These are phyloP conservation scores for Drepanosiphum platanoidis DNA, from an alignment of 2,888 invertebrate species.

Conservation along the genomic window DNA sequence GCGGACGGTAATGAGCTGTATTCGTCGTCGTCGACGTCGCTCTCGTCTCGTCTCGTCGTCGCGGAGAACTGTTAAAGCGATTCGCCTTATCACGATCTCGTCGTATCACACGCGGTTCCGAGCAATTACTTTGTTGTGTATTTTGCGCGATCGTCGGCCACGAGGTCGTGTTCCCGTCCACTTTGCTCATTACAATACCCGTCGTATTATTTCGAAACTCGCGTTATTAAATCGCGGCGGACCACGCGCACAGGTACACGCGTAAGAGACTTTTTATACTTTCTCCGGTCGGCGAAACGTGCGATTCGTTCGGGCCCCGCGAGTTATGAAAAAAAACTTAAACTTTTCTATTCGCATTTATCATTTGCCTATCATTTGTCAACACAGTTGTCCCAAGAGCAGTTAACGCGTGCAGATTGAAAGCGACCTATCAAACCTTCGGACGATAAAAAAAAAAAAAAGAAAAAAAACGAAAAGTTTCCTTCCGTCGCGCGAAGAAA, in stretches of 20 bases:
- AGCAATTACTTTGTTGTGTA: too few species aligned
- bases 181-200: too few species aligned
- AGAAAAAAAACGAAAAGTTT: slow-evolving; percentile 43
- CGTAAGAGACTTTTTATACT: too few species aligned
- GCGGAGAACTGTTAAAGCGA: too few species aligned
- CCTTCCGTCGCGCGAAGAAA: background rate
- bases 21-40: too few species aligned
- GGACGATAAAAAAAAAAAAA: slow-evolving; percentile 44
- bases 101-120: too few species aligned
- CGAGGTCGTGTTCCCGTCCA: background rate
- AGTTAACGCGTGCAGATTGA: slow-evolving; percentile 56
- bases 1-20: background rate
- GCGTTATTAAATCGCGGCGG: too few species aligned
- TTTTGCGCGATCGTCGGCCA: too few species aligned
- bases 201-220: background rate
- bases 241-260: too few species aligned
- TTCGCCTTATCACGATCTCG: too few species aligned
- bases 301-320: background rate
- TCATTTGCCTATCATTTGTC: slow-evolving; percentile 57
- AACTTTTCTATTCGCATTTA: slow-evolving; percentile 50
- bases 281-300: background rate
- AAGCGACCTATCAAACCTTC: slow-evolving; percentile 56
- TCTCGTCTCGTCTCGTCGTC: too few species aligned
- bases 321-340: background rate
- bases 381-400: slow-evolving; percentile 52